Base-by-base conservation (phyloP, 2,888 invertebrate genomes). In the Copidosoma aretas region DNA sequence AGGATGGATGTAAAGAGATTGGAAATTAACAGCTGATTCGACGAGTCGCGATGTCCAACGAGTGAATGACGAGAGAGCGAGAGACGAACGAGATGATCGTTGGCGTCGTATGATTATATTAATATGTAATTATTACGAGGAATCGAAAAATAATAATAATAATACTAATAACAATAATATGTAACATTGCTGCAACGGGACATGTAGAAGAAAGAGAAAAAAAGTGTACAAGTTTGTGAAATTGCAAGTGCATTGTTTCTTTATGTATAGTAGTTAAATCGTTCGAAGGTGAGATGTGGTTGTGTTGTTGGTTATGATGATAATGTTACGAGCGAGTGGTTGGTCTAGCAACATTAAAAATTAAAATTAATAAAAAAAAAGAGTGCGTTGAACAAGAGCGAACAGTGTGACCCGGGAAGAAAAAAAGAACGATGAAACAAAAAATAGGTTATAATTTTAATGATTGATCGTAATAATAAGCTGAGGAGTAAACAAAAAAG, bases 221-320 rank as follows among this genome's bases (percentile, higher is more conserved):
- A 17, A 56, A 56, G 60, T 58, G 53, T n/a, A 49, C 10, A 49
- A 49, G 51, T 64, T 67, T 67, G 64, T 67, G 67, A 71, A 75
- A 74, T 74, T 74, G 32, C 8, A 73, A 71, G 66, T 69, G 72
- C 71, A 73, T 75, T 64, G 57, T 63, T 73, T 71, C 72, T 68
- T 73, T 60, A 70, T 58, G 65, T 62, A 67, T 59, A 65, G 71
- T 73, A 67, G 70, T 64, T 64, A 62, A 68, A 61, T 68, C 58
- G 43, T 68, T 57, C 60, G 56, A 21, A 49, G 52, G 8, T 8
- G 32, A 32, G 32, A 32, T 32, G 32, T 32, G 32, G 32, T 5
- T 32, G 8, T 32, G 32, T n/a, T n/a, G n/a, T n/a, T n/a, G n/a
- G n/a, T n/a, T n/a, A 51, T 58, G 58, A 53, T 68, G 58, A 66